phyloP scores from a whole-genome alignment of 2,888 invertebrate genomes.

The Caenorhabditis sp. region DNA sequence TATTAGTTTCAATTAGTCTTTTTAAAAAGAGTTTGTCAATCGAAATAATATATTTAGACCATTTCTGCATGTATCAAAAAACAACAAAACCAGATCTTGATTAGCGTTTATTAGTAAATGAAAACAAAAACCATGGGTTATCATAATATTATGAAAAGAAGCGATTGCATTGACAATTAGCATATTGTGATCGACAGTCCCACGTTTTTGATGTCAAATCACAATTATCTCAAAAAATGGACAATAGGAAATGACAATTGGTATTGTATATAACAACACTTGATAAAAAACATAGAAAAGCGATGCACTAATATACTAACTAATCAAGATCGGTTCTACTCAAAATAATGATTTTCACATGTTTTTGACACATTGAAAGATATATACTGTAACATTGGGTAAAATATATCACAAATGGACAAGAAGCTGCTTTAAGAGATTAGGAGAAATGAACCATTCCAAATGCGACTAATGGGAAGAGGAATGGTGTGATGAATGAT shows the following conservation, averaged over 20 bases:
- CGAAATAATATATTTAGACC: too few species aligned
- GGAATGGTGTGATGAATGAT: constrained; percentile 7
- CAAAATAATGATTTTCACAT: too few species aligned
- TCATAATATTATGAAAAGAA: constrained; percentile 7
- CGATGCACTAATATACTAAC: constrained; percentile 11
- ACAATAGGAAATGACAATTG: constrained; percentile 23
- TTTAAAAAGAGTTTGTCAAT: too few species aligned
- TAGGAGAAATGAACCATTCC: background rate
- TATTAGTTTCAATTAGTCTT: too few species aligned
- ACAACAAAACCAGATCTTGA: constrained; percentile 24
- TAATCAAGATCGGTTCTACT: constrained; percentile 43
- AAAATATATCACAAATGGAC: constrained; percentile 4
- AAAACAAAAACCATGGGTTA: constrained; percentile 16
- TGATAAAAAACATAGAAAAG: background rate
- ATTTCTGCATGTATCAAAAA: background rate
- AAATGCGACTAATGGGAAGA: constrained; percentile 11
- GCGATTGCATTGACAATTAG: constrained; percentile 2
- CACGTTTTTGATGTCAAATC: constrained; percentile 1
- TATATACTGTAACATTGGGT: constrained; percentile 8
- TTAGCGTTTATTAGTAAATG: constrained; percentile 21
- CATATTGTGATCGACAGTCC: background rate
- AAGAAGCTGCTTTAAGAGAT: background rate
- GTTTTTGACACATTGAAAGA: constrained; percentile 21
- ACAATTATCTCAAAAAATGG: constrained; percentile 18
- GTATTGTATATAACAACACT: constrained; percentile 43